Base-by-base conservation (phyloP, 2,113 vertebrate species). In the Condylura cristata region DNA sequence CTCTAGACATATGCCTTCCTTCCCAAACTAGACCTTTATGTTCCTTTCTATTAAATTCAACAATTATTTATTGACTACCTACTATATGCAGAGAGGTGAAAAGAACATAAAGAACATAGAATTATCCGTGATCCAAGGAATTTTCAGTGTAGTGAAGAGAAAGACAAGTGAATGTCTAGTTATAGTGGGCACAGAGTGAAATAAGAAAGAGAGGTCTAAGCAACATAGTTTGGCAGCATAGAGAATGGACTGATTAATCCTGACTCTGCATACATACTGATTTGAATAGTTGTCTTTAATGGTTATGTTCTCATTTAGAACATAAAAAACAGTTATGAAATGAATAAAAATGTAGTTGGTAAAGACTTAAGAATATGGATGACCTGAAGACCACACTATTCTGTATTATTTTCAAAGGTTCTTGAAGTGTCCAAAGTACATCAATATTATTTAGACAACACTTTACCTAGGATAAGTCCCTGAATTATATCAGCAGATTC, bases 401-500 rank as follows among this genome's bases (percentile, higher is more conserved):
- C 7, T 95, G 89, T 94, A 95, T 97, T 61, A 83, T 48, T 96
- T 20, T 58, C 37, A 39, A 56, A 93, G 65, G 32, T 91, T 58
- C 37, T 86, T 86, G 56, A 78, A 75, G 26, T 6, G 39, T 2
- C 91, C 61, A 84, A 80, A 82, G 12, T 66, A 53, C 46, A 66
- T 66, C 70, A 74, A 51, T 61, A 16, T 88, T 60, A 22, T 85
- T 96, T 94, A 53, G 20, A 0, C 0, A 90, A 80, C 44, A 24
- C 14, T 53, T 63, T 66, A 39, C 6, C 0, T n/a, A 46, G 7
- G 56, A 82, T 95, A 82, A 97, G 24, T 48, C 90, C 20, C 48
- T 96, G 61, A 90, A 88, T 71, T 89, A 97, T 89, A 53, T 66
- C 41, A 90, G 39, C 39, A 80, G 60, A 9, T 60, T 65, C 30